These are phyloP conservation scores for Melitaea athalia DNA, from an alignment of 2,888 invertebrate species.

Conservation along the genomic window DNA sequence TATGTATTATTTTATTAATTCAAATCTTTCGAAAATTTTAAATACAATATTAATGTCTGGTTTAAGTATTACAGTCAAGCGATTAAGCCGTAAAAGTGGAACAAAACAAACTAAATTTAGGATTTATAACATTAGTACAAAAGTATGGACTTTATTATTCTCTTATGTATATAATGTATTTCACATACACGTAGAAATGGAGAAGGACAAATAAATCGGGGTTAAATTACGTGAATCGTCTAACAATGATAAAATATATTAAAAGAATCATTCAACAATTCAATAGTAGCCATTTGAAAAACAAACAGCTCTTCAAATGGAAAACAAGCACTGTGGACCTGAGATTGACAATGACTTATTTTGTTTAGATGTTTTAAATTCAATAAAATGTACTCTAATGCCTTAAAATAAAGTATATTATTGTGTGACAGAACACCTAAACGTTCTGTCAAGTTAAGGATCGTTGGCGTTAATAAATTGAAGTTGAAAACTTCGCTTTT, in stretches of 20 bases:
- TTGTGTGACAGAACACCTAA: constrained; percentile 12
- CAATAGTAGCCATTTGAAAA: constrained; percentile 19
- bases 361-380: constrained; percentile 14
- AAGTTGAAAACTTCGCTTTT: constrained; percentile 19
- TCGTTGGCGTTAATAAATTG: constrained; percentile 31
- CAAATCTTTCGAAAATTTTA: no score
- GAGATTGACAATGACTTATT: constrained; percentile 32
- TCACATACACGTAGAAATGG: not conserved
- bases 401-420: constrained; percentile 11
- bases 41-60: no score
- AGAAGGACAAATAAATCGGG: not conserved
- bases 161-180: not conserved
- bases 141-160: no score
- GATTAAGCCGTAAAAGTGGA: no score
- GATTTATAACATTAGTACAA: no score
- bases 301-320: constrained; percentile 23
- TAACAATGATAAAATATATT: not conserved
- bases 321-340: constrained; percentile 27
- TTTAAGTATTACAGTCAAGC: no score
- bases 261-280: constrained; percentile 12
- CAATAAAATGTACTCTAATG: constrained; percentile 10
- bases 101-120: no score
- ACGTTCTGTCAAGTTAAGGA: constrained; percentile 29
- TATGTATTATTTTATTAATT: no score
- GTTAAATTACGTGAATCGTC: no score